Evolutionary conservation across 2,113 vertebrate genomes (phyloP), one percentile per base, ranked within the genome.

Genomic region (Chloropsis hardwickii): DNA sequence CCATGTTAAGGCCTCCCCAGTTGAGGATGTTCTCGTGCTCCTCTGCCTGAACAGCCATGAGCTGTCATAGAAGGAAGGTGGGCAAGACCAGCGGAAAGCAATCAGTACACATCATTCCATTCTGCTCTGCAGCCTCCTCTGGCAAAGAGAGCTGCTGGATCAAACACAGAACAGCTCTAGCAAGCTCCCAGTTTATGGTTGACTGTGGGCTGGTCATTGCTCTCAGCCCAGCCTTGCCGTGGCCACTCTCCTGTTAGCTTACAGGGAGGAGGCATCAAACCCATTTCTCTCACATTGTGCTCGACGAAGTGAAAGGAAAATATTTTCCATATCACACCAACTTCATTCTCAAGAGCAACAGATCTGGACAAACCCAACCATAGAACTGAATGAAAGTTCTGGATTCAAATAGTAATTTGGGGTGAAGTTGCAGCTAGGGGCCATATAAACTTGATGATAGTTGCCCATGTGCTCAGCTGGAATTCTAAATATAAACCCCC

Each of bases 101-200:
- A 6, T 22, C 45, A 33, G 21, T 24, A 4, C 44, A 8, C 0
- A 0, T 35, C 23, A 44, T 37, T 37, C 65, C 28, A 14, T 48
- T 47, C 58, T 84, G 40, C 67, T 91, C 62, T 47, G 28, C 54
- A 54, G 65, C 42, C 42, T 81, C 19, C 45, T 61, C 56, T 42
- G 44, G 69, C 11, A 78, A 73, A 11, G 40, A 66, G 28, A 61
- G 28, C 37, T 4, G 2, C 62, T 73, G 81, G 53, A 27, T 72
- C 64, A 14, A 24, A 9, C 23, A 9, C 8, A 33, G 29, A 35
- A 22, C 18, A 61, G 54, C 64, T 64, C n/a, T 11, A 44, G 50
- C 2, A 2, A 79, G 16, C 56, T 90, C 53, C 50, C 14, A 8
- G 27, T 24, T 81, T 6, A 4, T 51, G 54, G 44, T 0, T 86